Base-by-base conservation (phyloP, 2,888 invertebrate species). In the Caenorhabditis imperialis region DNA sequence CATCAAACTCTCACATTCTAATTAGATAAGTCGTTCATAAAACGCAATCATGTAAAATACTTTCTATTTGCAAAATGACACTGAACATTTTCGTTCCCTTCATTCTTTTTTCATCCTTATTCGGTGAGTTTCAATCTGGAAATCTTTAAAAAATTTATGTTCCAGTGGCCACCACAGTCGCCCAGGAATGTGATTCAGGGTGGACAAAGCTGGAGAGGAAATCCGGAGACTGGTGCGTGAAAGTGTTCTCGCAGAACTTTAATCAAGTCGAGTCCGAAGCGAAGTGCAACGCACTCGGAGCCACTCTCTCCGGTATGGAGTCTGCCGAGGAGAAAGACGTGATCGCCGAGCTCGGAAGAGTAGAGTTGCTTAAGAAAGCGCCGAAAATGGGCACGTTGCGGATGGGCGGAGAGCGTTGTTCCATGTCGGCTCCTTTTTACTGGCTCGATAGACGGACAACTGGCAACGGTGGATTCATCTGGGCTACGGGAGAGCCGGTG, bases 371-470 rank as follows among this genome's bases (percentile, higher is more conserved):
- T 20, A 44, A 44, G 44, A 44, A 20, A 14, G 23, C 4, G 7
- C 23, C 12, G 22, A 44, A 44, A 23, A 12, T 22, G 12, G 44
- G 44, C 4, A 14, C 20, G 3, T 22, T 44, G 44, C 14, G 44
- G 23, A 3, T 44, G 22, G 44, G 44, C 23, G 44, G 44, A 16
- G 22, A 44, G 44, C 14, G 44, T 20, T 44, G 44, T 22, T 44
- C 44, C 1, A 14, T 44, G 22, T 23, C 20, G 12, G 44, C 20
- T 12, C 44, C 44, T 20, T 8, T 44, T 12, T 44, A 44, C 23
- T 44, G 44, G 44, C 10, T 44, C 12, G 44, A 44, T 44, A 22
- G 44, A 44, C 44, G 23, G 23, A 44, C 44, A 3, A 10, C 23
- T 3, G 44, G 44, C 3, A 44, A 20, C 2, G 44, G 23, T 12